phyloP scores from a whole-genome alignment of 2,888 invertebrate genomes.

The Villa cingulata region DNA sequence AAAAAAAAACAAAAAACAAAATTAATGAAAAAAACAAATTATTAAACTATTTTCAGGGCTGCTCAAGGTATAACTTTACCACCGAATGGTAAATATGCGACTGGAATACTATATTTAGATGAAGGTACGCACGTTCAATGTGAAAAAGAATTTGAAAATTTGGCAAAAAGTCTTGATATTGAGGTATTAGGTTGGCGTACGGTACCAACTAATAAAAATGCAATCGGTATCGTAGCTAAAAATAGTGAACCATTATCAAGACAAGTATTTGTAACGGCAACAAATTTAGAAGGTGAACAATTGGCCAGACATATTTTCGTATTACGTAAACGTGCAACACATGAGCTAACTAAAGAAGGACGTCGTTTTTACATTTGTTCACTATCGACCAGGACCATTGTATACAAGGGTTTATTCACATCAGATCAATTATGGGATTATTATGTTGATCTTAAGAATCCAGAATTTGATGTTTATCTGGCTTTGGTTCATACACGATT shows the following conservation, averaged over 20 bases:
- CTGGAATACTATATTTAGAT: constrained; percentile 91
- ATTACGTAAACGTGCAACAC: constrained; percentile 84
- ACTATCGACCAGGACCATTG: constrained; percentile 73
- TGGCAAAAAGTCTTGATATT: constrained; percentile 69
- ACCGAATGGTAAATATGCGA: constrained; percentile 80
- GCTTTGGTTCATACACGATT: constrained; percentile 96
- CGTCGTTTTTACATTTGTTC: constrained; percentile 94
- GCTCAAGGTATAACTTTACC: constrained; percentile 72
- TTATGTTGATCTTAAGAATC: constrained; percentile 54
- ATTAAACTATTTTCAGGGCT: constrained; percentile 61
- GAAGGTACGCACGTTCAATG: constrained; percentile 63
- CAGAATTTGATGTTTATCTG: constrained; percentile 82
- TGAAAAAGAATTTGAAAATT: constrained; percentile 64
- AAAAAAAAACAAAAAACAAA: too few species aligned
- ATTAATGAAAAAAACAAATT: too few species aligned
- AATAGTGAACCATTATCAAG: constrained; percentile 92
- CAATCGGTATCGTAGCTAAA: constrained; percentile 83
- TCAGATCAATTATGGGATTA: constrained; percentile 80
- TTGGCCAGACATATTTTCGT: constrained; percentile 65
- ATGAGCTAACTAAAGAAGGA: constrained; percentile 70
- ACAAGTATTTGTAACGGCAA: constrained; percentile 77
- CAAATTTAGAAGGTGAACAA: constrained; percentile 31
- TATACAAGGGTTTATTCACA: constrained; percentile 96
- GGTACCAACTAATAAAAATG: constrained; percentile 73
- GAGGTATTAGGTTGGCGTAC: constrained; percentile 87